Base-by-base conservation (phyloP, 2,888 invertebrate species). In the Koerneria pararmatus region DNA sequence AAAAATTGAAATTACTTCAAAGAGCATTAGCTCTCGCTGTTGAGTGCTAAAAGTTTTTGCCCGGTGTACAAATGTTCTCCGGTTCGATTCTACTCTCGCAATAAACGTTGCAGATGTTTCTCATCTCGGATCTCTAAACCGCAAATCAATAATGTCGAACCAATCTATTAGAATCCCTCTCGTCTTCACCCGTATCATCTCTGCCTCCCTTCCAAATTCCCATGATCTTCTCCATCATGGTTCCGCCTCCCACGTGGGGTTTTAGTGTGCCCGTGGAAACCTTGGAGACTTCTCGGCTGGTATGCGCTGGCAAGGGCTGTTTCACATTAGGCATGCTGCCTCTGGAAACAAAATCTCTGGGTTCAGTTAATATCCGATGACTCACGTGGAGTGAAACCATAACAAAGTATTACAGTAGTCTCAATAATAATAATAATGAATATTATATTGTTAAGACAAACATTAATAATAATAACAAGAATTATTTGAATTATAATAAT, bases 221-320 rank as follows among this genome's bases (percentile, higher is more conserved):
- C 67, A 78, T 67, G 62, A 80, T 65, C 51, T 80, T 80, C 54
- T 78, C 80, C 76, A 80, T 80, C 80, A 80, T 76, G 8, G n/a
- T n/a, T n/a, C n/a, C n/a, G n/a, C n/a, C n/a, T n/a, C n/a, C n/a
- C n/a, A n/a, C n/a, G n/a, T n/a, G n/a, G n/a, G n/a, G n/a, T n/a
- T n/a, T n/a, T n/a, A n/a, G n/a, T n/a, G n/a, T n/a, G n/a, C n/a
- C n/a, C n/a, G n/a, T n/a, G n/a, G n/a, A n/a, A n/a, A n/a, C n/a
- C n/a, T n/a, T n/a, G n/a, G n/a, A n/a, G n/a, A n/a, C n/a, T n/a
- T n/a, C n/a, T n/a, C n/a, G n/a, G n/a, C n/a, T n/a, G n/a, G n/a
- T n/a, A n/a, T n/a, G n/a, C 8, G n/a, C 53, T 19, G n/a, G n/a
- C 53, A 22, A 22, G 15, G 53, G 11, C 8, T n/a, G n/a, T 51